These are phyloP conservation scores for Leptobrachium leishanense DNA, from an alignment of 2,113 vertebrate genomes.

Conservation along the genomic window DNA sequence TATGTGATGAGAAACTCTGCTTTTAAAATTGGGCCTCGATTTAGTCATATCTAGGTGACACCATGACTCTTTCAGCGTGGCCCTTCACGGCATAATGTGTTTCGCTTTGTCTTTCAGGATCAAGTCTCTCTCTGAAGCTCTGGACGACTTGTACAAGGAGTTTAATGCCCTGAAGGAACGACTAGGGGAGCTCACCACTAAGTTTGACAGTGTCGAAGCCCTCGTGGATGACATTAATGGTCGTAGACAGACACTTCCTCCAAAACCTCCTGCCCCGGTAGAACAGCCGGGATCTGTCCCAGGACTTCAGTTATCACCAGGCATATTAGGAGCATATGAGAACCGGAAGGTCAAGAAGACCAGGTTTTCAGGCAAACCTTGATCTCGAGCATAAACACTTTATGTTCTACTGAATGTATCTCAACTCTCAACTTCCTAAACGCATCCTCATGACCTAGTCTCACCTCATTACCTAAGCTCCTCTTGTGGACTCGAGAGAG, in stretches of 20 bases:
- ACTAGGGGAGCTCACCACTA: constrained; percentile 68
- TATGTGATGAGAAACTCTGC: too few relatives aligned
- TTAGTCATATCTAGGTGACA: too few relatives aligned
- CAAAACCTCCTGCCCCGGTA: constrained; percentile 32
- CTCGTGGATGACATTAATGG: constrained; percentile 69
- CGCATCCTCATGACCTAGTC: not conserved
- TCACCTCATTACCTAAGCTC: not conserved
- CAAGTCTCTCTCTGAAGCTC: constrained; percentile 72
- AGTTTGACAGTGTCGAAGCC: constrained; percentile 71
- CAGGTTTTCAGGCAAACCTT: not conserved
- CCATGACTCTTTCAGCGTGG: too few relatives aligned
- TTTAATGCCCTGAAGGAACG: constrained; percentile 77
- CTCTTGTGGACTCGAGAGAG: not conserved
- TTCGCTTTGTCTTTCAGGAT: constrained; percentile 62
- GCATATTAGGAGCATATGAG: not conserved
- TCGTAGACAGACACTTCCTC: constrained; percentile 48
- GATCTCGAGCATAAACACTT: not conserved
- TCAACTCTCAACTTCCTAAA: not conserved
- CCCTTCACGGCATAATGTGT: too few relatives aligned
- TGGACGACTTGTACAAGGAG: constrained; percentile 76
- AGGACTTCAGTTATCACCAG: not conserved
- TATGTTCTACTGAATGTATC: not conserved
- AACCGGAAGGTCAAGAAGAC: not conserved
- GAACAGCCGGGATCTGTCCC: not conserved
- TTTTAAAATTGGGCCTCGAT: too few relatives aligned